Conservation (phyloP, 1,140 invertebrate genomes). For the Drosophila insularis region DNA sequence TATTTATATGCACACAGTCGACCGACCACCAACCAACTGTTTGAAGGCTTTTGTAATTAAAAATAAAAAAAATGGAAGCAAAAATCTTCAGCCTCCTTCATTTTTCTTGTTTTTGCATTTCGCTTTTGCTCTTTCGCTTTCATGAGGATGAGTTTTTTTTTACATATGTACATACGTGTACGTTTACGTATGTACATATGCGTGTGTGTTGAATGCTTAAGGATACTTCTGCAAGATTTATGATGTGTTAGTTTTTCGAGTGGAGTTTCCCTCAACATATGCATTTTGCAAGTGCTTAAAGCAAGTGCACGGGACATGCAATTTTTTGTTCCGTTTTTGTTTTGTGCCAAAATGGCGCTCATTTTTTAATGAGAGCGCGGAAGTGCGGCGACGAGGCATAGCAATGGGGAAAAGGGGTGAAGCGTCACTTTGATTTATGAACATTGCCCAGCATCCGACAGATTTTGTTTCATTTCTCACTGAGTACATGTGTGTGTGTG, state of each 20-base stretch:
- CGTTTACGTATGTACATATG: slow-evolving; percentile 36
- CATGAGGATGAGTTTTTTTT: slow-evolving; percentile 36
- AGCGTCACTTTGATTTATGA: slow-evolving; percentile 72
- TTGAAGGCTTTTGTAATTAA: slow-evolving; percentile 66
- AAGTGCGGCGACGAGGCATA: slow-evolving; percentile 46
- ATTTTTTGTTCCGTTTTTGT: slow-evolving; percentile 52
- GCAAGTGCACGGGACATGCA: slow-evolving; percentile 47
- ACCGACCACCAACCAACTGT: slow-evolving; percentile 21
- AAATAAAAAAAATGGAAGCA: slow-evolving; percentile 14
- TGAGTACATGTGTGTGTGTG: background rate
- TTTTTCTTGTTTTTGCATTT: background rate
- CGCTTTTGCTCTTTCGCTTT: slow-evolving; percentile 15
- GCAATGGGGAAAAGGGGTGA: slow-evolving; percentile 21
- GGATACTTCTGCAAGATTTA: slow-evolving; percentile 79
- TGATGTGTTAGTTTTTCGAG: slow-evolving; percentile 74
- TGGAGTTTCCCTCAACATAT: slow-evolving; percentile 53
- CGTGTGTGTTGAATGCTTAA: slow-evolving; percentile 58
- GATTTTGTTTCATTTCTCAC: slow-evolving; percentile 39
- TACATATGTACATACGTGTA: background rate
- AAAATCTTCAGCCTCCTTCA: slow-evolving; percentile 15
- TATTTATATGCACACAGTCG: slow-evolving; percentile 43
- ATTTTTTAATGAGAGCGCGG: slow-evolving; percentile 76
- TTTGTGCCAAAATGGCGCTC: slow-evolving; percentile 68
- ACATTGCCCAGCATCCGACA: slow-evolving; percentile 61
- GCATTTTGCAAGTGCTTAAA: slow-evolving; percentile 68